These are phyloP conservation scores for Caenorhabditis sulstoni DNA, from an alignment of 2,888 invertebrate species.

Conservation along the genomic window DNA sequence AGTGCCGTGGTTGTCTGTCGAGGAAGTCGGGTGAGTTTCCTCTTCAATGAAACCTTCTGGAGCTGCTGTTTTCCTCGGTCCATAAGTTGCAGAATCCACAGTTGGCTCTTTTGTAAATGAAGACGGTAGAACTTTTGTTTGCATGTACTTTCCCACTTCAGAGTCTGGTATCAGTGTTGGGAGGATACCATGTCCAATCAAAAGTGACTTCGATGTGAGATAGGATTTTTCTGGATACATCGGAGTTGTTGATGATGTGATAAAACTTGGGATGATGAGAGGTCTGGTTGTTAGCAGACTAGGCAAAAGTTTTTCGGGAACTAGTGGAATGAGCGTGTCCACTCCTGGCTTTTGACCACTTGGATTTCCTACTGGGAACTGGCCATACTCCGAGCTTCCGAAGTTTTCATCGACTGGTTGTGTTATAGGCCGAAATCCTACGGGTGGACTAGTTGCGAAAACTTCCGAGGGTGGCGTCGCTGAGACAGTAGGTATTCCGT, in stretches of 20 bases:
- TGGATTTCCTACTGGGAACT: neutral
- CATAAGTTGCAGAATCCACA: neutral
- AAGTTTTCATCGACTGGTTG: neutral
- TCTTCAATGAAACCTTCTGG: conserved; percentile 56
- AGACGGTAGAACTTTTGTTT: conserved; percentile 24
- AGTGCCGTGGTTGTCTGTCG: conserved; percentile 14
- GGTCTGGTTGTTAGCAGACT: conserved; percentile 32
- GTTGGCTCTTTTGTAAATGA: neutral
- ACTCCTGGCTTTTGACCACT: conserved; percentile 9
- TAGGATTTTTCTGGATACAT: neutral
- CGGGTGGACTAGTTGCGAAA: conserved; percentile 15
- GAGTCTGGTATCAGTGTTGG: conserved; percentile 41
- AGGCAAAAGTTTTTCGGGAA: conserved; percentile 31
- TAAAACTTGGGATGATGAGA: conserved; percentile 32
- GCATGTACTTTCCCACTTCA: conserved; percentile 35
- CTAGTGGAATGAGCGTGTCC: conserved; percentile 29
- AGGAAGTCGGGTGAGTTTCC: conserved; percentile 10
- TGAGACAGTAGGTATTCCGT: neutral
- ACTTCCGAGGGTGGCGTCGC: neutral
- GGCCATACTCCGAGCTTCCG: neutral
- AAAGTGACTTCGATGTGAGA: conserved; percentile 1
- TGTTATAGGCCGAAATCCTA: conserved; percentile 19
- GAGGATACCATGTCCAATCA: conserved; percentile 6
- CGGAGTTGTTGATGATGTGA: conserved; percentile 16
- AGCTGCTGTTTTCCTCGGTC: conserved; percentile 1